Percentiles rank a stretch among this genome's conserved stretches.
phyloP scores from a whole-genome alignment of 2,797 vertebrate species.

The Pipistrellus nathusii region DNA sequence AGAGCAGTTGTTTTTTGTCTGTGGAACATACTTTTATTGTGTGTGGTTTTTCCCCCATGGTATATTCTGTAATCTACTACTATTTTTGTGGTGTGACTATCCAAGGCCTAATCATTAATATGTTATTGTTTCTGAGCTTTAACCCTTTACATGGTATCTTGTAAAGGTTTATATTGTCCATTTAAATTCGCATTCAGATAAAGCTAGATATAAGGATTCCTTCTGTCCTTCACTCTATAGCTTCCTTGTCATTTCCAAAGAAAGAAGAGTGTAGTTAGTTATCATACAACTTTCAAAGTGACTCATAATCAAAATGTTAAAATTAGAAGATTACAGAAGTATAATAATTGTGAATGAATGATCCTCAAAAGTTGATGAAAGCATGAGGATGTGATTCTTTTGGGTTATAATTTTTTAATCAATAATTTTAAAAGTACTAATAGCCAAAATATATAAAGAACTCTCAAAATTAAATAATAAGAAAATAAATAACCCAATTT shows the following conservation, averaged over 20 bases:
- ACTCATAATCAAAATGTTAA: not conserved
- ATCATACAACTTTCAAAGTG: conserved; percentile 37
- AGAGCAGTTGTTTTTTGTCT: conserved; percentile 66
- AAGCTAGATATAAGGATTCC: not conserved
- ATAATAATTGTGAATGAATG: not conserved
- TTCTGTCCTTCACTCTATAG: not conserved
- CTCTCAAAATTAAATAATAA: not conserved
- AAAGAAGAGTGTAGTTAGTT: not conserved
- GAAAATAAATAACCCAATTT: not conserved
- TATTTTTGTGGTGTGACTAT: conserved; percentile 69
- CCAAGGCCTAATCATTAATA: conserved; percentile 71
- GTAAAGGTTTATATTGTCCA: not conserved
- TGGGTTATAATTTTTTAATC: not conserved
- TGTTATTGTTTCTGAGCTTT: conserved; percentile 77
- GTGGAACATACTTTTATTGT: conserved; percentile 73
- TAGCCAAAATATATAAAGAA: not conserved
- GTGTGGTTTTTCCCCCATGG: no score
- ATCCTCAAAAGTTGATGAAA: not conserved
- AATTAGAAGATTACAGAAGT: not conserved
- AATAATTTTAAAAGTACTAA: not conserved
- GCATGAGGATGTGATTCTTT: not conserved
- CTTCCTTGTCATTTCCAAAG: not conserved
- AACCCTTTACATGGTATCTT: conserved; percentile 52
- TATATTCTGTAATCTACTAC: conserved; percentile 70
- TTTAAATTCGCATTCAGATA: conserved; percentile 15